Conservation (phyloP, 2,888 invertebrate species). For the Habrosyne pyritoides region DNA sequence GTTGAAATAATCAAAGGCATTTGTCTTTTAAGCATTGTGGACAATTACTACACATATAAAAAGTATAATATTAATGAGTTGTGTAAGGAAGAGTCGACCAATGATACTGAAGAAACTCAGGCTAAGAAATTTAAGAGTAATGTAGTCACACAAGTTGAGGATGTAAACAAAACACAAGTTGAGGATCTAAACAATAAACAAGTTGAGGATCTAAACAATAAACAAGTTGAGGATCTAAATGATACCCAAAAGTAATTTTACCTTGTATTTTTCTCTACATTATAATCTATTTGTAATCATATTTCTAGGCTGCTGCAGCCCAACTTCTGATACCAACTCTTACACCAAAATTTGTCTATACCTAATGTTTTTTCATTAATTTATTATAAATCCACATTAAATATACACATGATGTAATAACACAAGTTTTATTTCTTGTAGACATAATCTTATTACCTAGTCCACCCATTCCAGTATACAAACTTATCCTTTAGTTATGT, state of each 20-base stretch:
- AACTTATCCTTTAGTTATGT: not conserved
- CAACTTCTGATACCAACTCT: constrained; percentile 70
- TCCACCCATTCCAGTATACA: too few species aligned
- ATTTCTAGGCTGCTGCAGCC: constrained; percentile 58
- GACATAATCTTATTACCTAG: too few species aligned
- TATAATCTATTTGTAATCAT: constrained; percentile 52
- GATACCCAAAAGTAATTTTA: constrained; percentile 49
- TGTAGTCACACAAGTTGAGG: constrained; percentile 43
- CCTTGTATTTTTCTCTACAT: constrained; percentile 45
- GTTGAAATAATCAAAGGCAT: constrained; percentile 92
- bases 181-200: too few species aligned
- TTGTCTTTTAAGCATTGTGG: constrained; percentile 91
- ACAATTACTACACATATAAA: constrained; percentile 89
- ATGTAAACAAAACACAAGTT: constrained; percentile 52
- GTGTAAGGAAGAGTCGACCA: constrained; percentile 67
- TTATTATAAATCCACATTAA: constrained; percentile 44
- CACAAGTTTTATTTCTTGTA: constrained; percentile 20
- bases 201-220: too few species aligned
- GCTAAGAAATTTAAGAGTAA: constrained; percentile 73
- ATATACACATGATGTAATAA: constrained; percentile 40
- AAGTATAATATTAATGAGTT: constrained; percentile 93
- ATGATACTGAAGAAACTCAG: constrained; percentile 67
- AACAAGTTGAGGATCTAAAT: constrained; percentile 50
- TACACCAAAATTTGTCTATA: constrained; percentile 68
- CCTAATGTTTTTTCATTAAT: constrained; percentile 51